Base-by-base conservation (phyloP, 2,888 invertebrate species). In the Entomobrya multifasciata region DNA sequence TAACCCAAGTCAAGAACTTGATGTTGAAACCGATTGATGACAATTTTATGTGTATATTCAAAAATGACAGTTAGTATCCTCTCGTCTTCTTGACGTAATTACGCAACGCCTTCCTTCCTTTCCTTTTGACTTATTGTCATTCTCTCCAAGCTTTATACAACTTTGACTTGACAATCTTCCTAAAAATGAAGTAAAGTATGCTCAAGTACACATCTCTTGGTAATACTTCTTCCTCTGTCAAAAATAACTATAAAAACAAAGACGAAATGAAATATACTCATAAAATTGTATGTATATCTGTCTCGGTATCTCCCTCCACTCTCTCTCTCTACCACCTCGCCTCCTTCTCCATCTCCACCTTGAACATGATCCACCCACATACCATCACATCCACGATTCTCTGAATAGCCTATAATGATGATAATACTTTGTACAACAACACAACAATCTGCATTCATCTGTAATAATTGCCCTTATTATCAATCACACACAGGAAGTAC, bases 401-500 rank as follows among this genome's bases (percentile, higher is more conserved):
- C 36, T 70, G 70, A 70, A 47, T 70, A 70, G 22, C 22, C 70
- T 47, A 27, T 70, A 70, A 70, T 70, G 70, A 49, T 41, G 44
- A 22, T 70, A 25, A 44, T 44, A 67, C n/a, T 44, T 22, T 47
- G 36, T 11, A 41, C 13, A 25, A n/a, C 49, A 65, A 41, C 25
- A 25, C 70, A 47, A 47, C 20, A 47, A 20, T 22, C 20, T 15
- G 20, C 15, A 70, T 47, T 70, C 47, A 70, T 70, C 47, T 47
- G 47, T 47, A 70, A 70, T 70, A 47, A 70, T 70, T 47, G 27
- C 15, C 25, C 5, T 47, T 30, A 74, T 52, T 52, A 27, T 74
- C 72, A 74, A 30, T 52, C 72, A 74, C 72, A 74, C 72, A 52
- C 72, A 74, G 72, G 72, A 74, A 74, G 72, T 74, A 30, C 72